Evolutionary conservation across 2,113 vertebrate species (phyloP).

Genomic region (Tympanuchus pallidicinctus): DNA sequence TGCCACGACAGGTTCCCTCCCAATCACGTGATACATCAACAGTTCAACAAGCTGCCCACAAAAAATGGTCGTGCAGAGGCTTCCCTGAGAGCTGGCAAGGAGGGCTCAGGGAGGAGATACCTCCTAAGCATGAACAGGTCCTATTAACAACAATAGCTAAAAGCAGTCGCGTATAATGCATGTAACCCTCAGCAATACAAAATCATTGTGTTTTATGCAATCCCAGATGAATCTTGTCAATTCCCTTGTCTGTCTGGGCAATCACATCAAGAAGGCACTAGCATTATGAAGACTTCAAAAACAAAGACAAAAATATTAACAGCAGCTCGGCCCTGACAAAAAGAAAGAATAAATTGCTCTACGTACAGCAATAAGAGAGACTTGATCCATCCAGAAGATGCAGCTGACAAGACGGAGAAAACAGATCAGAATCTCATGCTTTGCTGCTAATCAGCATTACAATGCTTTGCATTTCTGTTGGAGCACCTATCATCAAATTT

Average conservation of each 20-base stretch:
- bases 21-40: not conserved
- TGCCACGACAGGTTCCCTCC: not conserved
- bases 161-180: not conserved
- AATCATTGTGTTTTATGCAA: not conserved
- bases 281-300: not conserved
- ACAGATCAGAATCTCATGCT: not conserved
- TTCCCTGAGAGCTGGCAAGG: not conserved
- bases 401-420: not conserved
- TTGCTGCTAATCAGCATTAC: not conserved
- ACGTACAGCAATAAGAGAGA: not conserved
- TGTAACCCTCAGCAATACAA: not conserved
- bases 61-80: not conserved
- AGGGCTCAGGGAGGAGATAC: not conserved
- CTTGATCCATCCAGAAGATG: not conserved
- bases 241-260: not conserved
- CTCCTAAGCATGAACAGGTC: not conserved
- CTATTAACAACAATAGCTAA: not conserved
- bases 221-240: not conserved
- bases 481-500: not conserved
- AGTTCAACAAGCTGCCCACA: not conserved
- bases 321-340: not conserved
- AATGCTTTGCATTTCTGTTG: not conserved
- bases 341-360: not conserved
- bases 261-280: not conserved
- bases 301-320: not conserved